These are phyloP conservation scores for Neotoxoptera formosana DNA, from an alignment of 1,140 invertebrate species.

Conservation along the genomic window DNA sequence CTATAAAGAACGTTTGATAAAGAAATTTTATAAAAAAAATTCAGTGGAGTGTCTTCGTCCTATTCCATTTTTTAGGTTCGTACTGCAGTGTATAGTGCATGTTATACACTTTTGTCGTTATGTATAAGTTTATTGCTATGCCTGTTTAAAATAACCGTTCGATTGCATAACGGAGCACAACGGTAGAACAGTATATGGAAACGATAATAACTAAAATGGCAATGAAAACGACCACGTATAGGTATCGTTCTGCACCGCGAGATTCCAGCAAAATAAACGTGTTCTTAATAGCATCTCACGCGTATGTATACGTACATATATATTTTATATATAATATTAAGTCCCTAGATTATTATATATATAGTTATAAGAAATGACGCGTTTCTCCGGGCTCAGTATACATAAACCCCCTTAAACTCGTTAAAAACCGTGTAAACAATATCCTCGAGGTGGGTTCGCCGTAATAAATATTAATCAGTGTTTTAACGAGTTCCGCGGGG, in stretches of 20 bases:
- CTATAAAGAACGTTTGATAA: too few species aligned
- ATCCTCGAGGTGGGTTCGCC: conserved; percentile 11
- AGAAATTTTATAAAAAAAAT: too few species aligned
- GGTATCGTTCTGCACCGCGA: not conserved
- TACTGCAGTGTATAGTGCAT: not conserved
- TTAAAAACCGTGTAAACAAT: conserved; percentile 54
- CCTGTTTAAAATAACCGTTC: not conserved
- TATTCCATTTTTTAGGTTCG: not conserved
- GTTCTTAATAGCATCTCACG: not conserved
- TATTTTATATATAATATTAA: not conserved
- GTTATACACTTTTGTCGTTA: not conserved
- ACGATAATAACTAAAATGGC: not conserved
- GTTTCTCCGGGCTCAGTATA: not conserved
- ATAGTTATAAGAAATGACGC: not conserved
- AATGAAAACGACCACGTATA: not conserved
- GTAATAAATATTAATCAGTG: conserved; percentile 57
- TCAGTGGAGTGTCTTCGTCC: too few species aligned
- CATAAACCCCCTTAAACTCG: not conserved
- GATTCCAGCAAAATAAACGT: not conserved
- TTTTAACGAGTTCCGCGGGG: conserved; percentile 53
- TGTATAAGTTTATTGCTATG: not conserved
- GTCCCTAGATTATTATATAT: not conserved
- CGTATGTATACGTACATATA: not conserved
- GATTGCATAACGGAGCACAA: not conserved
- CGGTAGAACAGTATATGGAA: not conserved